Evolutionary conservation across 2,113 vertebrate species (phyloP).

Genomic region (Pavo muticus): DNA sequence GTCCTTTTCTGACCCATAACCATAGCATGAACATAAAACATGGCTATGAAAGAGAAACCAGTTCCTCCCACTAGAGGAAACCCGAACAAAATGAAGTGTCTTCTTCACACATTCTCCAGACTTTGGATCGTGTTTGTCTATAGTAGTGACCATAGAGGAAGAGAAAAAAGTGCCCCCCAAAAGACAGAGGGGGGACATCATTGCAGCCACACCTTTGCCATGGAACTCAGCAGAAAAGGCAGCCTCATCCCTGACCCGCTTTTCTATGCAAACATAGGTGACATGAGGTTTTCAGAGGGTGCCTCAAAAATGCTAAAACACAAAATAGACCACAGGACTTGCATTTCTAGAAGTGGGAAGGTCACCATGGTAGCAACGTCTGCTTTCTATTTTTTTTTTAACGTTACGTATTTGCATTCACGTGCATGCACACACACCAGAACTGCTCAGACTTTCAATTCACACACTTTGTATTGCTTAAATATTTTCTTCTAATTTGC

Average conservation of each 20-base stretch:
- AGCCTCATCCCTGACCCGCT: background rate
- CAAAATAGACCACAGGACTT: background rate
- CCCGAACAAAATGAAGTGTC: background rate
- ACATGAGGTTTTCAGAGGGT: background rate
- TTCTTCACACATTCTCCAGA: background rate
- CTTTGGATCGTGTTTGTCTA: background rate
- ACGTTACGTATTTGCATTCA: background rate
- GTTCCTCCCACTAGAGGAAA: background rate
- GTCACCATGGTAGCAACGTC: background rate
- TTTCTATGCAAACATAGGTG: background rate
- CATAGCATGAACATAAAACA: background rate
- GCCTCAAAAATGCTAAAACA: background rate
- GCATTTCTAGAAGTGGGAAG: background rate
- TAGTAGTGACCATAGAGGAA: background rate
- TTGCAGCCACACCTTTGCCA: background rate
- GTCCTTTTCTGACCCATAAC: background rate
- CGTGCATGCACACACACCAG: background rate
- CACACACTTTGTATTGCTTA: background rate
- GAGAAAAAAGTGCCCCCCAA: background rate
- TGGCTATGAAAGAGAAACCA: background rate
- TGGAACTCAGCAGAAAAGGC: background rate
- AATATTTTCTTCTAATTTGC: background rate
- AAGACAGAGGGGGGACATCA: background rate
- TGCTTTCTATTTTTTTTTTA: background rate
- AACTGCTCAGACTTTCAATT: background rate